Conservation (phyloP, 37 sponge, comb jelly and placozoan genomes). For the Petrosia ficiformis region DNA sequence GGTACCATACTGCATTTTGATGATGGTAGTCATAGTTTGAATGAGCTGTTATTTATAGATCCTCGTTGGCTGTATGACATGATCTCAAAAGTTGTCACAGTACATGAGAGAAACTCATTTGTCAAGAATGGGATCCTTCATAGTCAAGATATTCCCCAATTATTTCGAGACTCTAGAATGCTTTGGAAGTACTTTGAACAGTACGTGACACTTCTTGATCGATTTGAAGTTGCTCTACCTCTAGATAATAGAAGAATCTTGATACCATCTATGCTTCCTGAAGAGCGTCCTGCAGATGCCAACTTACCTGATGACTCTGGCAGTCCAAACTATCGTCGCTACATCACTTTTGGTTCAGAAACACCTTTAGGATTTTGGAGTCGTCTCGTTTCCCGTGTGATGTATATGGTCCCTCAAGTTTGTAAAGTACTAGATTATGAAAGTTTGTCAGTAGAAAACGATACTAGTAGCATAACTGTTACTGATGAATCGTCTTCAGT, state of each 20-base stretch:
- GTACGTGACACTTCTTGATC: slow-evolving; percentile 60
- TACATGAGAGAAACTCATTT: slow-evolving; percentile 38
- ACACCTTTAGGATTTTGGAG: slow-evolving; percentile 76
- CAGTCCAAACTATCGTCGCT: slow-evolving; percentile 18
- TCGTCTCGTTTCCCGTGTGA: slow-evolving; percentile 59
- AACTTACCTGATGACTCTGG: background rate
- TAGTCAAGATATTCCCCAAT: slow-evolving; percentile 13
- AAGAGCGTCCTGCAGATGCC: slow-evolving; percentile 19
- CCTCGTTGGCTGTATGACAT: slow-evolving; percentile 89
- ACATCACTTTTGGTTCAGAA: slow-evolving; percentile 25
- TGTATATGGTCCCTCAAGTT: slow-evolving; percentile 32
- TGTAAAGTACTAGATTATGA: background rate
- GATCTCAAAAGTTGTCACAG: slow-evolving; percentile 69
- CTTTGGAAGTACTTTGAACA: slow-evolving; percentile 38
- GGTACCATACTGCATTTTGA: slow-evolving; percentile 89
- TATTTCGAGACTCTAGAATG: slow-evolving; percentile 45
- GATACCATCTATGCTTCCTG: slow-evolving; percentile 71
- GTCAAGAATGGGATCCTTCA: slow-evolving; percentile 65
- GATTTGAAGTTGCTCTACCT: slow-evolving; percentile 73
- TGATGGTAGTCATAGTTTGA: slow-evolving; percentile 73
- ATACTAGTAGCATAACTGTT: background rate
- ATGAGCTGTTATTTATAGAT: slow-evolving; percentile 85
- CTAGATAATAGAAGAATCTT: slow-evolving; percentile 40
- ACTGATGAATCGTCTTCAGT: background rate
- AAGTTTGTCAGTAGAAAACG: background rate